Evolutionary conservation across 2,797 vertebrate species (phyloP), one percentile per base, ranked within the genome.

Genomic region (Notoglanidium macrostoma): DNA sequence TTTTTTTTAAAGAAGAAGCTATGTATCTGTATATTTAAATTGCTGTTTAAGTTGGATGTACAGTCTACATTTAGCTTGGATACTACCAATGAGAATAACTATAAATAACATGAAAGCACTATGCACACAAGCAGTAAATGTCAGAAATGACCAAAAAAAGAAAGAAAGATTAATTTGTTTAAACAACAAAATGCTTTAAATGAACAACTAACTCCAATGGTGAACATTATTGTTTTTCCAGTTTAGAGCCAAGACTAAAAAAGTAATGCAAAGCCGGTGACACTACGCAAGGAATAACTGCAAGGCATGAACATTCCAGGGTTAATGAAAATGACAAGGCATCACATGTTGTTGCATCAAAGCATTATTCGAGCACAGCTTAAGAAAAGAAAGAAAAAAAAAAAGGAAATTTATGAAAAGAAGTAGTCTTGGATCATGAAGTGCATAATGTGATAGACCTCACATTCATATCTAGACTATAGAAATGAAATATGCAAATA

Each of bases 251-350:
- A 67, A 83, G n/a, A 67, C 15, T 67, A 51, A 51, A 67, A 65
- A 49, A 84, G 61, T 65, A 85, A 78, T 59, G 74, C 68, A 67
- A 89, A 85, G 87, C 76, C 83, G 63, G 79, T 72, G 83, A 54
- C 67, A 85, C 23, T 46, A 83, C 65, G 29, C n/a, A 61, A 67
- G 87, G 55, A 87, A 81, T 83, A 87, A 87, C 35, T 77, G 74
- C 83, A 91, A 89, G 85, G 74, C 85, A 86, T 87, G 73, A 89
- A 88, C 61, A 88, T 88, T 88, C 85, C 86, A 83, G 70, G 84
- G 79, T 84, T 86, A 84, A 85, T 76, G 67, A 88, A 65, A 78
- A 89, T 77, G 85, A 78, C 67, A 81, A 88, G 84, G 89, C 59
- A 83, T 82, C 83, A 87, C 86, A 86, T 44, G 79, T 85, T 65